Percentiles rank a stretch among this genome's conserved stretches.
These are phyloP conservation scores for Chitala chitala DNA, from an alignment of 2,113 vertebrate species.

Conservation along the genomic window DNA sequence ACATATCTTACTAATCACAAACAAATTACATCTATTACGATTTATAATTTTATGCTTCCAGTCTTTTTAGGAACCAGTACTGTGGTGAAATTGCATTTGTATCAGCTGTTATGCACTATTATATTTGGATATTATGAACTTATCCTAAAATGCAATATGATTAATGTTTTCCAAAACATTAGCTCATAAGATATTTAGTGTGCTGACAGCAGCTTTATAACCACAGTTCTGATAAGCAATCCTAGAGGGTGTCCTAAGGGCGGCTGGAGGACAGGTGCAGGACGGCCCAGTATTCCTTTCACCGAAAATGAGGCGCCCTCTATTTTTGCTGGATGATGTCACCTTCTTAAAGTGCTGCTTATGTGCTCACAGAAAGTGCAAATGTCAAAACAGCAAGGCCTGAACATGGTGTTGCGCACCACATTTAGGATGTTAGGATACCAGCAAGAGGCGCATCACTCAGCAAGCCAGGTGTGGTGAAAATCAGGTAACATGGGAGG, in stretches of 20 bases:
- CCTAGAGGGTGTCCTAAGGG: slow-evolving; percentile 1
- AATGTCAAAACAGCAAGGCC: neutral
- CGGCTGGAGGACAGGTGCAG: slow-evolving; percentile 10
- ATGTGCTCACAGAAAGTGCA: neutral
- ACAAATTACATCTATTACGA: too few species aligned
- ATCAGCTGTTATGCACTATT: too few species aligned
- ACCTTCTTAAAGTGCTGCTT: slow-evolving; percentile 16
- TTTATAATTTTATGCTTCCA: too few species aligned
- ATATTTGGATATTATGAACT: too few species aligned
- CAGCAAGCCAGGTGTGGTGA: neutral
- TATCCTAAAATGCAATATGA: neutral
- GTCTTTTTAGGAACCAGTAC: too few species aligned
- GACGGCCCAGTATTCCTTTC: neutral
- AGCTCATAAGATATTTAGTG: neutral
- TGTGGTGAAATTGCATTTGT: too few species aligned
- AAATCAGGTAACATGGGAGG: neutral
- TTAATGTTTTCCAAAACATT: neutral
- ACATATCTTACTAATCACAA: too few species aligned
- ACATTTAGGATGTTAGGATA: neutral
- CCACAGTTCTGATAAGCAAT: neutral
- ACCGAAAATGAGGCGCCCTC: neutral
- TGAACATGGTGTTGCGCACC: neutral
- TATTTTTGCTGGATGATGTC: slow-evolving; percentile 17
- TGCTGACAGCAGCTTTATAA: neutral
- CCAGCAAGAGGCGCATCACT: neutral